Base-by-base conservation (phyloP, 2,113 vertebrate species). In the Halcyon malimbica region DNA sequence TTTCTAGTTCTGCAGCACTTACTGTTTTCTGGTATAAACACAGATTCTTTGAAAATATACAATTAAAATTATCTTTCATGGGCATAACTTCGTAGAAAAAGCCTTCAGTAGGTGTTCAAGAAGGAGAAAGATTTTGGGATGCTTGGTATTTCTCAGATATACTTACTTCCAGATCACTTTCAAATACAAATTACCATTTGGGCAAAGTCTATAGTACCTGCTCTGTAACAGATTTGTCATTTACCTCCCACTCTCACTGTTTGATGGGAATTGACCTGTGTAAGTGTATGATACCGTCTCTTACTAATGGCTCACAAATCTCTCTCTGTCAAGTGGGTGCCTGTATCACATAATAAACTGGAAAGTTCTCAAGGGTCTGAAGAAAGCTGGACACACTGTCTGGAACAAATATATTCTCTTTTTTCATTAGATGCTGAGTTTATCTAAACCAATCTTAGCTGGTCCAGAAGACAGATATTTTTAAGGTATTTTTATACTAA, bases 281-380 rank as follows among this genome's bases (percentile, higher is more conserved):
- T 31, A 82, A 88, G n/a, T 67, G 56, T n/a, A 44, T 64, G 68
- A 70, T 93, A 74, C 16, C 17, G 37, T 70, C 44, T 80, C n/a
- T 85, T 80, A 68, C 42, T 92, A 93, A 87, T 84, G 73, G 80
- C 51, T 92, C 73, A 93, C 93, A 95, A 89, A 87, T 92, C 73
- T 93, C 67, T 79, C n/a, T 86, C 21, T 91, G 74, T 39, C 89
- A 90, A 67, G 46, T 70, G 64, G 78, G 21, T 69, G 44, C 28
- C 50, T 63, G n/a, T 73, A 83, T 46, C 74, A 83, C 29, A 50
- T 50, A 75, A 81, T 60, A 90, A 92, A 84, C 69, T 13, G 5
- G 46, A 93, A 81, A 17, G 13, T 51, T 93, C 80, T 84, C 44
- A 83, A n/a, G 19, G 31, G 19, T 89, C n/a, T 91, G 41, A 37